Base-by-base conservation (phyloP, 2,797 vertebrate genomes). In the Enteromius argenteus region DNA sequence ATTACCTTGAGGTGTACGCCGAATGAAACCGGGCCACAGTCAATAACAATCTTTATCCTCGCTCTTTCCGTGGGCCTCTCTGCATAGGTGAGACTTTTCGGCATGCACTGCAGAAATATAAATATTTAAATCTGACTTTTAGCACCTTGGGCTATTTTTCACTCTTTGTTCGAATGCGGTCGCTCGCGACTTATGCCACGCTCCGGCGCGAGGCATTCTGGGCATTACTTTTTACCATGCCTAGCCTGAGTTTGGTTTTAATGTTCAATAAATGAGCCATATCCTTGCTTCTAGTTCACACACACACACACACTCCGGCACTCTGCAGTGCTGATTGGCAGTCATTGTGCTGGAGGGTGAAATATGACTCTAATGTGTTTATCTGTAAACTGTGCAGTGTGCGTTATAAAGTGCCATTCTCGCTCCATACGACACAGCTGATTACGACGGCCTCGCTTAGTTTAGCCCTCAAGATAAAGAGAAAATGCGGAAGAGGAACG, bases 231-330 rank as follows among this genome's bases (percentile, higher is more conserved):
- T 80, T 88, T 86, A 86, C 84, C 80, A 64, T 51, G 78, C 71
- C 75, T 62, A 81, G 73, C 51, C 77, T 81, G 87, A 78, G 85
- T 84, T 86, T 87, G 81, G 81, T 71, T 89, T 85, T 89, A 89
- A 87, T 89, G 86, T 89, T 81, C 74, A 83, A 82, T 87, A 89
- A 89, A 87, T 89, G 88, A 89, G 88, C 78, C 84, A 81, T 89
- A 86, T 87, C 86, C 85, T 87, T 81, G 86, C 84, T 87, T 81
- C 85, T 80, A 83, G 84, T 85, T 84, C 67, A 53, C 58, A 32
- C 66, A 66, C 73, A 56, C 64, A 78, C 72, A 69, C 49, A 68
- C 72, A 73, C 78, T 46, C 68, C n/a, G 49, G 77, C 62, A 62
- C 37, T 69, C 72, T 27, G 75, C 74, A 39, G 75, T 49, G 79